Evolutionary conservation across 2,888 invertebrate species (phyloP).

Genomic region (Pherbina coryleti): DNA sequence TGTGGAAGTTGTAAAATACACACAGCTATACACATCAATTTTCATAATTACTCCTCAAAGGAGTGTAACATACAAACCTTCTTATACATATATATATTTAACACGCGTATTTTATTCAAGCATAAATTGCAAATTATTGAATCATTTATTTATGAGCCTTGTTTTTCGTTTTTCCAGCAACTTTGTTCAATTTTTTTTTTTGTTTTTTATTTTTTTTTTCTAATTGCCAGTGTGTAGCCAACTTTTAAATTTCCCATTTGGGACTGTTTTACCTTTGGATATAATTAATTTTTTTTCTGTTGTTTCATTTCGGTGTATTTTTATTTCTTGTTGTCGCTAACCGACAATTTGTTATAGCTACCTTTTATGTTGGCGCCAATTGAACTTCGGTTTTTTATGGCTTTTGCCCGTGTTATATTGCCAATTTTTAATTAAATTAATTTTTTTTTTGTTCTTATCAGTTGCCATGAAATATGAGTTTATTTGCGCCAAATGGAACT

Average conservation of each 20-base stretch:
- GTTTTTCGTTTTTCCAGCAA: background rate
- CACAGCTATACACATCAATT: too few species aligned
- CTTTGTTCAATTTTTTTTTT: too few species aligned
- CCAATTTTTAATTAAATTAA: conserved; percentile 21
- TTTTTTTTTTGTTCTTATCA: background rate
- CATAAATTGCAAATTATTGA: too few species aligned
- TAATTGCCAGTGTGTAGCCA: background rate
- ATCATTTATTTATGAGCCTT: too few species aligned
- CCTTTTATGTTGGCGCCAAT: conserved; percentile 4
- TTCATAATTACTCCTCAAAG: too few species aligned
- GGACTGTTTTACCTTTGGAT: too few species aligned
- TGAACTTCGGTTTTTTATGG: conserved; percentile 5
- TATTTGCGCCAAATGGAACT: background rate
- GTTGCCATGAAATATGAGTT: conserved; percentile 6
- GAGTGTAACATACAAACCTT: too few species aligned
- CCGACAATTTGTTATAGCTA: conserved; percentile 2
- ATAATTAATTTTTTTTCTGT: background rate
- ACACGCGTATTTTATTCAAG: too few species aligned
- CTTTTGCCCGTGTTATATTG: conserved; percentile 1
- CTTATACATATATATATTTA: too few species aligned
- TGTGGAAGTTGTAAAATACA: too few species aligned
- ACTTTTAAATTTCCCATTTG: too few species aligned
- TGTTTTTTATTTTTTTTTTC: background rate
- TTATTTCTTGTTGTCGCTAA: background rate
- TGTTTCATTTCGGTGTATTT: background rate